A percentile compares a stretch with the other conserved stretches of the same genome.
Evolutionary conservation across 1,140 invertebrate species (phyloP).

Genomic region (Druon quercuslanigerum): DNA sequence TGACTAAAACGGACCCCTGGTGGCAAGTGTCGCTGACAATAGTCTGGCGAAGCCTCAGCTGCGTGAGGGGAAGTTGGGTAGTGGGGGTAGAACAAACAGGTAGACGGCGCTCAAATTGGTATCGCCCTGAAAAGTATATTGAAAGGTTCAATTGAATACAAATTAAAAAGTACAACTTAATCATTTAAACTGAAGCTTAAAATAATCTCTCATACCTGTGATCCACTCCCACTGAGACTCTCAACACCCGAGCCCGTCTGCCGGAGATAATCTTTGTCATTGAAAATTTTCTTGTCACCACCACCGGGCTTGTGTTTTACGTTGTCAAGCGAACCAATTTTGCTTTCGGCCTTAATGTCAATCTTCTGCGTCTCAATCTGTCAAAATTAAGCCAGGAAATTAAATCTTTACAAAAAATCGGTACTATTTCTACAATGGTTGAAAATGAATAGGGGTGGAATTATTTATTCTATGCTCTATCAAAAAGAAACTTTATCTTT

Average conservation of each 20-base stretch:
- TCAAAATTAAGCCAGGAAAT: conserved; percentile 56
- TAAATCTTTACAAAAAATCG: neutral
- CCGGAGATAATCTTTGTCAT: conserved; percentile 94
- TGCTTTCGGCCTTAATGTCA: conserved; percentile 90
- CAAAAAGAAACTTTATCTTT: no score
- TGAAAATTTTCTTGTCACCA: conserved; percentile 94
- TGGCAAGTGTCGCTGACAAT: no score
- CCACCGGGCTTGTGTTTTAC: conserved; percentile 95
- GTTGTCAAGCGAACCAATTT: conserved; percentile 94
- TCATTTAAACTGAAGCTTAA: no score
- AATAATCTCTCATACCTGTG: conserved; percentile 77
- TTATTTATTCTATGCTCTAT: no score
- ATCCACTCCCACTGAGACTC: conserved; percentile 79
- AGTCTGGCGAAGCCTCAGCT: no score
- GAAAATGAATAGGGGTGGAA: neutral
- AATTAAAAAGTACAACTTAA: no score
- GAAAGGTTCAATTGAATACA: no score
- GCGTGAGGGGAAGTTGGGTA: no score
- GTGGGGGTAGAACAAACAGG: no score
- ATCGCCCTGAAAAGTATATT: no score
- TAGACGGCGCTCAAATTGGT: no score
- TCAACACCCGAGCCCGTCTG: conserved; percentile 83
- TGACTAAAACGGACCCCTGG: no score
- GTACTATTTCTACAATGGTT: neutral
- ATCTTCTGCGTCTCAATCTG: conserved; percentile 93